Base-by-base conservation (phyloP, 2,113 vertebrate species). In the Dromas ardeola region DNA sequence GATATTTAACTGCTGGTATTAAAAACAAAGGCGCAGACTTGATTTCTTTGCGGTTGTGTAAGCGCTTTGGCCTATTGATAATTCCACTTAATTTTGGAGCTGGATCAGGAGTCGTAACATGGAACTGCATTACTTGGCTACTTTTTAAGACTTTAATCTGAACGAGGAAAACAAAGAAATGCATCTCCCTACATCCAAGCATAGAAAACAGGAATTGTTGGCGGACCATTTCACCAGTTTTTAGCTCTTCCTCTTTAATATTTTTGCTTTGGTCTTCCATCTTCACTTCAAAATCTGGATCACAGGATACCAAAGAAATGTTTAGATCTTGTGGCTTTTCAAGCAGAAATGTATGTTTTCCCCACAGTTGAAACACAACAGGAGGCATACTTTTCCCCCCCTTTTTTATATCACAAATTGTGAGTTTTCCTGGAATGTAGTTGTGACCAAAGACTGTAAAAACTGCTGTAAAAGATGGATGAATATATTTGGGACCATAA, bases 401-500 rank as follows among this genome's bases (percentile, higher is more conserved):
- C 50, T 97, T 98, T 89, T 98, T 98, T 27, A 99, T 98, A 82
- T 99, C 98, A 83, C 98, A 98, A 94, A 99, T 98, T 0, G 98
- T 99, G 81, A 99, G 98, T 91, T 98, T 99, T 63, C 94, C 96
- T 80, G 99, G 99, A 97, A 99, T 95, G 20, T 99, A 98, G 81
- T 98, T 99, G 61, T 99, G 99, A 95, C 98, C 98, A 86, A 99
- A 99, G 66, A 99, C 92, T 32, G 98, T 98, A 88, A 99, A 97
- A 83, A 99, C 97, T 36, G 97, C 97, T 86, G 99, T 99, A 94
- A 99, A 99, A 74, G 98, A 99, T 15, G 99, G 99, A 93, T 99
- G 99, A 90, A 99, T 99, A 92, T 99, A 98, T 95, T 99, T 99
- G 84, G 99, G 99, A 55, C 99, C 99, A 93, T 99, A 99, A 95